Conservation (phyloP, 2,797 vertebrate species). For the Lutjanus campechanus region DNA sequence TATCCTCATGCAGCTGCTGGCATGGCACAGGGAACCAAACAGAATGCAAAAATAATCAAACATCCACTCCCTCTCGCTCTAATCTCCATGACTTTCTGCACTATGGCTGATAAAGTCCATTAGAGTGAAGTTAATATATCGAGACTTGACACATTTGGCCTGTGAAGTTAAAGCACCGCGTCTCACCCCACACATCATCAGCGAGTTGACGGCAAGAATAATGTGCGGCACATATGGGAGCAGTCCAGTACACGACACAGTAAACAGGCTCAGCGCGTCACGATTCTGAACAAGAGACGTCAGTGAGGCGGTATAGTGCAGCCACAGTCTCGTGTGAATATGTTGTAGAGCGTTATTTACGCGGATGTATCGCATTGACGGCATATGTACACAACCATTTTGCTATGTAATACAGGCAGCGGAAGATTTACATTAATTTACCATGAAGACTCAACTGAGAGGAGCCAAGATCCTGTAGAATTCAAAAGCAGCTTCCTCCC, state of each 20-base stretch:
- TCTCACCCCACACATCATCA: slow-evolving; percentile 69
- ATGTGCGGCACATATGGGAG: slow-evolving; percentile 59
- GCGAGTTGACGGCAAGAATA: slow-evolving; percentile 63
- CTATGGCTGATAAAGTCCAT: slow-evolving; percentile 84
- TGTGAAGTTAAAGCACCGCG: slow-evolving; percentile 72
- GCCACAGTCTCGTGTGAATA: slow-evolving; percentile 22
- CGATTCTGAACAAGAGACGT: slow-evolving; percentile 43
- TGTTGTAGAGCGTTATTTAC: slow-evolving; percentile 20
- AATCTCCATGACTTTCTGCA: slow-evolving; percentile 83
- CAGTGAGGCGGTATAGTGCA: slow-evolving; percentile 13
- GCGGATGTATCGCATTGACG: slow-evolving; percentile 25
- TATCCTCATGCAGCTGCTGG: slow-evolving; percentile 63
- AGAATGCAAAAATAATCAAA: slow-evolving; percentile 82
- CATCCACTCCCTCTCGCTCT: slow-evolving; percentile 70
- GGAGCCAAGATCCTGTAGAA: slow-evolving; percentile 54
- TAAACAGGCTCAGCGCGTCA: slow-evolving; percentile 52
- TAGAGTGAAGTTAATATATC: slow-evolving; percentile 80
- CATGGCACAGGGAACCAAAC: slow-evolving; percentile 54
- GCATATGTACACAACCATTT: slow-evolving; percentile 36
- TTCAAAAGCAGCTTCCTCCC: slow-evolving; percentile 73
- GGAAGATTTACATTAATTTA: slow-evolving; percentile 63
- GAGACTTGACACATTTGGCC: slow-evolving; percentile 78
- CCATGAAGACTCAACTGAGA: slow-evolving; percentile 57
- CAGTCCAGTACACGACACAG: slow-evolving; percentile 44
- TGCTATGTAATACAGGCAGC: slow-evolving; percentile 21